A percentile compares a stretch with the other conserved stretches of the same genome.
Evolutionary conservation across 2,888 invertebrate genomes (phyloP).

Genomic region (Eubasilissa splendida): DNA sequence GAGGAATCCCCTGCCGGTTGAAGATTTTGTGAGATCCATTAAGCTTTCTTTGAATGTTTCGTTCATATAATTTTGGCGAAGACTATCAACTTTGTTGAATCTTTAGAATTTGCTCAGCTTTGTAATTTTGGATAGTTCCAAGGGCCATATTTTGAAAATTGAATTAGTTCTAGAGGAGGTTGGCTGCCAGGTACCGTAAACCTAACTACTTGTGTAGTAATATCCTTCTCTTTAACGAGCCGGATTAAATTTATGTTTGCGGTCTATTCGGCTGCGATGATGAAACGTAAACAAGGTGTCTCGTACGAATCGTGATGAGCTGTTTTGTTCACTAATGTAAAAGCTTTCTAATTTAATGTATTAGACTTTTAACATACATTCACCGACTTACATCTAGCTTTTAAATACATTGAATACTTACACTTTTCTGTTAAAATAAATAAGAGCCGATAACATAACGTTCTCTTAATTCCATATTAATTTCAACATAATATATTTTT

Average conservation of each 20-base stretch:
- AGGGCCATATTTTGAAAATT: slow-evolving; percentile 12
- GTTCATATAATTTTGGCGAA: background rate
- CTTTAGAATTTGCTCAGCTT: background rate
- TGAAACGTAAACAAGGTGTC: background rate
- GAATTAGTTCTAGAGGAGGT: background rate
- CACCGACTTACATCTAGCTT: too few relatives aligned
- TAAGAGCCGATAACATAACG: too few relatives aligned
- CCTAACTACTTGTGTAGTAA: background rate
- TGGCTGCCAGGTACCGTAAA: background rate
- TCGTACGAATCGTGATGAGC: background rate
- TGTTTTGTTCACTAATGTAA: background rate
- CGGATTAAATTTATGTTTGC: background rate
- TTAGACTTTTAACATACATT: too few relatives aligned
- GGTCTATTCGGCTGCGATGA: background rate
- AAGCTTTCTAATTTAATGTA: too few relatives aligned
- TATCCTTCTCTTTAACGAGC: background rate
- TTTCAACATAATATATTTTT: too few relatives aligned
- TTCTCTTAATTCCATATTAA: too few relatives aligned
- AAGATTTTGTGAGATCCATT: too few relatives aligned
- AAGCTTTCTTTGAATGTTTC: too few relatives aligned
- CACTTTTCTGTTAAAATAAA: too few relatives aligned
- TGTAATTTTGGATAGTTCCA: background rate
- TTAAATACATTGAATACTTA: too few relatives aligned
- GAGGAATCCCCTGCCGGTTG: too few relatives aligned
- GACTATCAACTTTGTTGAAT: slow-evolving; percentile 6